phyloP scores from a whole-genome alignment of 2,113 vertebrate species.

The Odontophorus gujanensis region DNA sequence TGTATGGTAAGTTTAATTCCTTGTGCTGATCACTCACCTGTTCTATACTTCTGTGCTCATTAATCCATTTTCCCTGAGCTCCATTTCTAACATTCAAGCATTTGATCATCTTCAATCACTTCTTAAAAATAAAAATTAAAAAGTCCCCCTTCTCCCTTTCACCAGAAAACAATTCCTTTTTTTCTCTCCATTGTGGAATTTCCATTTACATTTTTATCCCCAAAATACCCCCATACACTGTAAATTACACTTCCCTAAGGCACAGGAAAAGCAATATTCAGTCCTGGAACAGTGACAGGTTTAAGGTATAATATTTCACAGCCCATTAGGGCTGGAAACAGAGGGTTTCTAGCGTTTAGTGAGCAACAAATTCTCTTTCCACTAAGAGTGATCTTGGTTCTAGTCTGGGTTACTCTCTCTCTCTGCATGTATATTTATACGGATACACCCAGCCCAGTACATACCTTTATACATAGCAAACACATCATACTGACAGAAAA shows the following conservation, averaged over 20 bases:
- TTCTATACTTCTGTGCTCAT: not conserved
- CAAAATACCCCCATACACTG: not conserved
- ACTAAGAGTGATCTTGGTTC: not conserved
- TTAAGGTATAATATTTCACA: conserved; percentile 45
- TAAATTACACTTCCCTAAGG: not conserved
- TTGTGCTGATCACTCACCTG: not conserved
- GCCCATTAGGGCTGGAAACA: not conserved
- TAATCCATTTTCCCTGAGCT: not conserved
- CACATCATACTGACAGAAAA: not conserved
- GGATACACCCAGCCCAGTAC: not conserved
- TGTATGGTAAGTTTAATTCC: not conserved
- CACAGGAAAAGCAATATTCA: not conserved
- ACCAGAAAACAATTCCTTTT: not conserved
- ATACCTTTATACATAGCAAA: not conserved
- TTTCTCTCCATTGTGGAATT: not conserved
- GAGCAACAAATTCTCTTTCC: not conserved
- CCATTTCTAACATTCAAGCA: not conserved
- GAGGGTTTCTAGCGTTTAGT: not conserved
- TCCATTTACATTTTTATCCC: not conserved
- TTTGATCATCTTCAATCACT: not conserved
- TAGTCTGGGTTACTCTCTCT: not conserved
- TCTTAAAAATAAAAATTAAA: not conserved
- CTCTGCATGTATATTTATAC: fast-evolving
- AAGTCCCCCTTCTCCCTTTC: fast-evolving
- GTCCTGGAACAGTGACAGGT: not conserved